Evolutionary conservation across 1,140 invertebrate genomes (phyloP).

Genomic region (Panagrolaimus sp.): DNA sequence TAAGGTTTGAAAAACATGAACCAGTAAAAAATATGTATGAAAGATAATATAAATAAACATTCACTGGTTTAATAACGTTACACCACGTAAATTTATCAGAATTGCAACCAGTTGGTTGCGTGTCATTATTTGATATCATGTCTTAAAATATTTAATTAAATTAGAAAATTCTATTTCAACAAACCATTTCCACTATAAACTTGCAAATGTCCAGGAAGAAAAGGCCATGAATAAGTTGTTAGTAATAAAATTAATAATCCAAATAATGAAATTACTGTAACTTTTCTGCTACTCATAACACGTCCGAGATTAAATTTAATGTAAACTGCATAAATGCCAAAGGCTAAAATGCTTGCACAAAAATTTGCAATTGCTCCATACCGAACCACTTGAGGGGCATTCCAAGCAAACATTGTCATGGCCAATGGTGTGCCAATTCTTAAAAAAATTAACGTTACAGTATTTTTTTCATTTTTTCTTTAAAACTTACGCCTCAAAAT

Average conservation of each 20-base stretch:
- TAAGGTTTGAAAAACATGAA: slow-evolving; percentile 40
- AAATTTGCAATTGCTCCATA: slow-evolving; percentile 23
- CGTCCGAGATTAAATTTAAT: slow-evolving; percentile 23
- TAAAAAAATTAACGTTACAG: background rate
- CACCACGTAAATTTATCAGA: background rate
- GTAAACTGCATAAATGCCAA: slow-evolving; percentile 26
- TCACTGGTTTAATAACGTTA: background rate
- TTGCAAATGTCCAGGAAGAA: slow-evolving; percentile 23
- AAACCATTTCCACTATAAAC: slow-evolving; percentile 3
- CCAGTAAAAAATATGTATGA: background rate
- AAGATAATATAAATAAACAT: background rate
- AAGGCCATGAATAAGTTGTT: slow-evolving; percentile 40
- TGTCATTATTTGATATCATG: background rate
- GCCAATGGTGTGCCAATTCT: slow-evolving; percentile 31
- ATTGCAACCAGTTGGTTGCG: background rate
- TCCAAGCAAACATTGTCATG: slow-evolving; percentile 37
- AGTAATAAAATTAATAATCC: slow-evolving; percentile 24
- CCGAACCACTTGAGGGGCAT: slow-evolving; percentile 23
- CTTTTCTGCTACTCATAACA: background rate
- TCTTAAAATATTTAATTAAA: too few relatives aligned
- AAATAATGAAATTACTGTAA: background rate
- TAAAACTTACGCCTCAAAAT: slow-evolving; percentile 23
- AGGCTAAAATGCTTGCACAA: slow-evolving; percentile 1
- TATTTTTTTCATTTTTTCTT: background rate
- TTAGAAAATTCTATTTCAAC: background rate